phyloP scores from a whole-genome alignment of 2,888 invertebrate genomes.

The Andrena praecox region DNA sequence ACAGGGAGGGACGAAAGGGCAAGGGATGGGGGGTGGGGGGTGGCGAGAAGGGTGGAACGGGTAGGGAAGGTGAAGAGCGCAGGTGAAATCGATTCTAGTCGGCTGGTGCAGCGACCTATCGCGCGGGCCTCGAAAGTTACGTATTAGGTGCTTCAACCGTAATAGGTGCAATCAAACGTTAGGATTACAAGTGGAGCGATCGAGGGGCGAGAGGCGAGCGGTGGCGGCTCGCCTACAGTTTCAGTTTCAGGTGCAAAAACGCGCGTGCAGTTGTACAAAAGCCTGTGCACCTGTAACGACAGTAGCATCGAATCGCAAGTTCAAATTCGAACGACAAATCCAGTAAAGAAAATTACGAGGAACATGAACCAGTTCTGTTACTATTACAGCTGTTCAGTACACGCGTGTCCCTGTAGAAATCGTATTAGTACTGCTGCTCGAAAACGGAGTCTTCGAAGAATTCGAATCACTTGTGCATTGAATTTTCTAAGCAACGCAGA shows the following conservation, averaged over 20 bases:
- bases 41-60: conserved; percentile 16
- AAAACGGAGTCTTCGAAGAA: too few species aligned
- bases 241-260: conserved; percentile 66
- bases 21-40: neutral
- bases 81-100: conserved; percentile 70
- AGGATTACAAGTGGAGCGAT: conserved; percentile 72
- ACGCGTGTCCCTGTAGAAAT: too few species aligned
- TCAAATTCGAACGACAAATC: conserved; percentile 20
- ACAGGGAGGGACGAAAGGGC: conserved; percentile 2
- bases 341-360: conserved; percentile 7
- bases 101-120: conserved; percentile 69
- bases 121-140: conserved; percentile 75
- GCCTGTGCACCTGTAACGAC: conserved; percentile 39
- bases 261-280: conserved; percentile 54
- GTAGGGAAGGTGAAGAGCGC: conserved; percentile 52
- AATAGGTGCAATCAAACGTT: conserved; percentile 80
- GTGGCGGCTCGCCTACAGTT: conserved; percentile 53
- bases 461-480: too few species aligned
- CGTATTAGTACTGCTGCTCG: too few species aligned
- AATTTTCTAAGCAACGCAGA: too few species aligned
- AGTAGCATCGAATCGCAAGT: conserved; percentile 13
- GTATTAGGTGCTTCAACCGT: conserved; percentile 76
- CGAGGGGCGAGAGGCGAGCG: conserved; percentile 22
- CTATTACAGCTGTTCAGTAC: too few species aligned
- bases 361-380: neutral